Conservation (phyloP, 2,888 invertebrate genomes). For the Pollenia angustigena region DNA sequence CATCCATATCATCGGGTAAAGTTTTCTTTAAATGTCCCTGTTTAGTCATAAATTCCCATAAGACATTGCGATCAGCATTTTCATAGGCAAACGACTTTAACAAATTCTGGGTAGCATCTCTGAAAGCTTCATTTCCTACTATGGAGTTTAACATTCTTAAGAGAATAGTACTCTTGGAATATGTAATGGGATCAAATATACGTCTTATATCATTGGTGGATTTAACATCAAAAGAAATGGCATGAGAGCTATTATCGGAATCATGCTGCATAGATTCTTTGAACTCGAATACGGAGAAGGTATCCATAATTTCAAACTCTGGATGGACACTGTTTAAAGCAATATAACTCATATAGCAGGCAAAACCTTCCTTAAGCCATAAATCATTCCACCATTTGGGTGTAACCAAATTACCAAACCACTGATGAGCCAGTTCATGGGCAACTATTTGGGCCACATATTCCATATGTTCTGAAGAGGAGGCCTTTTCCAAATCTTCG, state of each 20-base stretch:
- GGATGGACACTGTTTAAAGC: constrained; percentile 85
- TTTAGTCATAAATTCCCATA: constrained; percentile 88
- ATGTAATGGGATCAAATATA: constrained; percentile 90
- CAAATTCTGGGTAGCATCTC: constrained; percentile 85
- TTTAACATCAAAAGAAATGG: constrained; percentile 87
- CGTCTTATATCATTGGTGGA: constrained; percentile 87
- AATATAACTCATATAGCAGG: constrained; percentile 85
- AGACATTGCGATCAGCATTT: constrained; percentile 87
- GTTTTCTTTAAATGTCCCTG: constrained; percentile 85
- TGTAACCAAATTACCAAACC: constrained; percentile 92
- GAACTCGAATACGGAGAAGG: constrained; percentile 86
- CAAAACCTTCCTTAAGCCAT: constrained; percentile 88
- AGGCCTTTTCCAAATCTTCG: constrained; percentile 82
- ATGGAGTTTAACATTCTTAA: constrained; percentile 90
- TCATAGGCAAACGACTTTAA: constrained; percentile 85
- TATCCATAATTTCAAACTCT: constrained; percentile 86
- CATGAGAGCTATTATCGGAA: constrained; percentile 87
- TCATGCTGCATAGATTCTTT: constrained; percentile 86
- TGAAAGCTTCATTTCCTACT: constrained; percentile 87
- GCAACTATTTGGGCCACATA: constrained; percentile 88
- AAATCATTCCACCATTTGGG: constrained; percentile 90
- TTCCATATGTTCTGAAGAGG: constrained; percentile 86
- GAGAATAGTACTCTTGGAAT: constrained; percentile 89
- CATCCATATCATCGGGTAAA: constrained; percentile 83
- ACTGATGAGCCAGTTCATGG: constrained; percentile 93